A percentile compares a stretch with the other conserved stretches of the same genome.
Conservation (phyloP, 1,140 invertebrate species). For the Neodiprion pinetum region DNA sequence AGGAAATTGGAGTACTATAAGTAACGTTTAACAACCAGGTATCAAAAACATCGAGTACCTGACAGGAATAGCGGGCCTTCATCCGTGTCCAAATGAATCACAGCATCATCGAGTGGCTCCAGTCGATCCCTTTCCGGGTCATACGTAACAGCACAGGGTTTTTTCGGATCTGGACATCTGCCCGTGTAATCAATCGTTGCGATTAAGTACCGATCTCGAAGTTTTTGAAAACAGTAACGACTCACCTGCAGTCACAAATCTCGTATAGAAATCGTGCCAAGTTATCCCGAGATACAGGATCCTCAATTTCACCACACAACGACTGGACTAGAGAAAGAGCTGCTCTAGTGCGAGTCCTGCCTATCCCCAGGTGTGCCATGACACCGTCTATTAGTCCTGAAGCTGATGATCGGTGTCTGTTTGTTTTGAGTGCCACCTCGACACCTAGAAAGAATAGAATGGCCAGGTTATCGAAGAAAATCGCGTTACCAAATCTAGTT, state of each 20-base stretch:
- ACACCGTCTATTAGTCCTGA: slow-evolving; percentile 40
- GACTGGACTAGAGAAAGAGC: slow-evolving; percentile 42
- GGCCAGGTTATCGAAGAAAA: not conserved
- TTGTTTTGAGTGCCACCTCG: slow-evolving; percentile 43
- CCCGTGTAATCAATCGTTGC: slow-evolving; percentile 15
- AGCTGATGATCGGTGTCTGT: slow-evolving; percentile 41
- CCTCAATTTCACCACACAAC: slow-evolving; percentile 47
- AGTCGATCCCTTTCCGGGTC: slow-evolving; percentile 48
- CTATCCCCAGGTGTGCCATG: slow-evolving; percentile 41
- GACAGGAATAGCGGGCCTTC: slow-evolving; percentile 45
- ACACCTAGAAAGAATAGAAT: not conserved
- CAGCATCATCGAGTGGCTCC: slow-evolving; percentile 39
- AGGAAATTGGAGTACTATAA: not conserved
- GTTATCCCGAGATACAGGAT: slow-evolving; percentile 37
- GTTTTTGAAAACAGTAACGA: not conserved
- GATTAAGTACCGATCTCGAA: not conserved
- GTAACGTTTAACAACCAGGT: too few relatives aligned
- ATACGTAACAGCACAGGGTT: slow-evolving; percentile 49
- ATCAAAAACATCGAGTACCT: slow-evolving; percentile 31
- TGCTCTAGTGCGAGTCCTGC: slow-evolving; percentile 35
- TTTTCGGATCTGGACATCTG: slow-evolving; percentile 55
- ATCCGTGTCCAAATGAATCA: slow-evolving; percentile 38
- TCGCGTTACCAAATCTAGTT: not conserved
- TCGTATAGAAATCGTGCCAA: slow-evolving; percentile 50
- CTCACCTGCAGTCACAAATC: slow-evolving; percentile 46